Evolutionary conservation across 92 coral and sea anemone species (phyloP), one percentile per base, ranked within the genome.

Genomic region (Paragorgia papillata): DNA sequence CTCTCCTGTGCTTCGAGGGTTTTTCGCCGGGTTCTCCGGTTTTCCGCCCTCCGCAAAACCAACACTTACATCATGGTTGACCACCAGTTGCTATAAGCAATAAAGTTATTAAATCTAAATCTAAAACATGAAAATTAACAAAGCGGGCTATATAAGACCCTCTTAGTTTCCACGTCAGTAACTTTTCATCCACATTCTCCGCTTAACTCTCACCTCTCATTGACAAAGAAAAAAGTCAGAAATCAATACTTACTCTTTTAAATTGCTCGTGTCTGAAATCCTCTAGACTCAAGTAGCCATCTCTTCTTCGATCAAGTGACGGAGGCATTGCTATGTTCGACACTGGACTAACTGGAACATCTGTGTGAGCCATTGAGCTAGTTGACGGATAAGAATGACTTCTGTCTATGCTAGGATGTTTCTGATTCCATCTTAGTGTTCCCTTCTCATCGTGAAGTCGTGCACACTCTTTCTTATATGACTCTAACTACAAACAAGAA

Each of bases 361-460:
- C 78, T 53, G n/a, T 71, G 75, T 15, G 30, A 0, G 57, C 13
- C 8, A 49, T 2, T 5, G 75, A 68, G 21, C 63, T 35, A 25
- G 78, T 71, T 34, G 33, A 57, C 0, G 78, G 78, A 34, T 51
- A 71, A 1, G 78, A 71, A 49, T 71, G 30, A 55, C 78, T 71
- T 57, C 78, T 71, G 57, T 71, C 78, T 51, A 71, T n/a, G 35
- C 63, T 71, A 15, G 62, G 64, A 27, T 71, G 78, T 71, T 49
- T 71, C 43, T 10, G 43, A 4, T 54, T 31, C n/a, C 29, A 51
- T 26, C 18, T 57, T 51, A 9, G 20, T 19, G 51, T 58, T 19
- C 35, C 63, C 26, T 48, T 54, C 33, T 51, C 78, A 18, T 71
- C 78, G 3, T 71, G 78, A 20, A 71, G 64, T 20, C 64, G 46